Evolutionary conservation across 2,888 invertebrate genomes (phyloP).

Genomic region (Muschampia plurimacula): DNA sequence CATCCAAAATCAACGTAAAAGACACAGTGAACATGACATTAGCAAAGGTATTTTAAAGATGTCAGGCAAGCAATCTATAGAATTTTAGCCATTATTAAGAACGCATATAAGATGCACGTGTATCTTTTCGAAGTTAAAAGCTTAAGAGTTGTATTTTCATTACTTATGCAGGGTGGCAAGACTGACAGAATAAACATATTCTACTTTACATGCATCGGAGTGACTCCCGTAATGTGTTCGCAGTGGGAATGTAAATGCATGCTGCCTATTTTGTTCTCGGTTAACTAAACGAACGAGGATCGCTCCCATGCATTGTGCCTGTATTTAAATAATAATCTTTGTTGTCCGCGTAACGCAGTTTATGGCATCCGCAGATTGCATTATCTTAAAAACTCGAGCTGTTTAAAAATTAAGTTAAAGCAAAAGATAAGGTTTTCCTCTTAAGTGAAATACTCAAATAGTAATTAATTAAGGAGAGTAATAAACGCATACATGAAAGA

Average conservation of each 20-base stretch:
- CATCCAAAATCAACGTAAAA: slow-evolving; percentile 79
- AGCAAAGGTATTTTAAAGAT: slow-evolving; percentile 66
- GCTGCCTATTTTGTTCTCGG: slow-evolving; percentile 64
- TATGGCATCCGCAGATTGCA: slow-evolving; percentile 42
- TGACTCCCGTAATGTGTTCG: slow-evolving; percentile 81
- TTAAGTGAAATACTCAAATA: too few species aligned
- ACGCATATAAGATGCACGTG: not conserved
- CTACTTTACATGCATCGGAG: slow-evolving; percentile 83
- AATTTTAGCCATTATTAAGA: slow-evolving; percentile 56
- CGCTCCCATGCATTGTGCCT: slow-evolving; percentile 50
- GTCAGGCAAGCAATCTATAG: slow-evolving; percentile 44
- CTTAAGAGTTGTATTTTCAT: slow-evolving; percentile 61
- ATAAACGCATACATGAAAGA: too few species aligned
- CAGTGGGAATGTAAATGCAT: slow-evolving; percentile 75
- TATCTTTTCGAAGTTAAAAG: slow-evolving; percentile 35
- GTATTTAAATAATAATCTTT: slow-evolving; percentile 39
- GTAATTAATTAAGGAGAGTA: too few species aligned
- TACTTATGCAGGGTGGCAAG: slow-evolving; percentile 78
- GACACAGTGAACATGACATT: slow-evolving; percentile 64
- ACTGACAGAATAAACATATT: slow-evolving; percentile 81
- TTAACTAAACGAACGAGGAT: slow-evolving; percentile 57
- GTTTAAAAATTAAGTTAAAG: not conserved
- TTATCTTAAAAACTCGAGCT: slow-evolving; percentile 24
- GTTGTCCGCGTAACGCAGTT: slow-evolving; percentile 38
- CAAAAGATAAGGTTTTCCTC: not conserved